Base-by-base conservation (phyloP, 2,797 vertebrate species). In the Lemur catta region DNA sequence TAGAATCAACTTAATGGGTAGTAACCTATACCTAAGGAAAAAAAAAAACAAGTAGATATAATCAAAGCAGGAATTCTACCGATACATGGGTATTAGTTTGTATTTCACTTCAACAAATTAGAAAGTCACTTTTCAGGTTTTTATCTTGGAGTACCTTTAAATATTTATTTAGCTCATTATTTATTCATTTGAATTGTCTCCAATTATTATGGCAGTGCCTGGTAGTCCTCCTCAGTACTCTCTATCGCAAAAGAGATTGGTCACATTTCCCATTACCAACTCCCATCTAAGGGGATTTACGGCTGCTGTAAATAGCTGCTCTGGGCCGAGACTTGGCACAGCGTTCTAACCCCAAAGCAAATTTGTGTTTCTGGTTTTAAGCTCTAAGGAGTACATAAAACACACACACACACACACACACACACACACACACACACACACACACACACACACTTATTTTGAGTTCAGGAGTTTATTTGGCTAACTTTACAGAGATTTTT, bases 231-330 rank as follows among this genome's bases (percentile, higher is more conserved):
- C 96, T 97, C 89, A 61, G 79, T 96, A 86, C 84, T 97, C 97
- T 91, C 95, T 28, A 88, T 87, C 86, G 46, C 96, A 98, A 76
- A 97, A 48, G 92, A 90, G 86, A 96, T n/a, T 94, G 98, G 98
- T 98, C 98, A 97, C 92, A 97, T 97, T 98, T 98, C 98, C 98
- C 98, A 98, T 91, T 97, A 97, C 97, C 96, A 98, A 71, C 89
- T 96, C 80, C 95, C 97, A 14, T 92, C 98, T 97, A 97, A 92
- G 91, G 96, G 97, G 97, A 98, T 98, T 98, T 98, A 98, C 91
- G 97, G 98, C 97, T 97, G 97, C 98, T 98, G 97, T 97, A 98
- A 98, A 98, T 97, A 97, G 96, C 95, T n/a, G 93, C 92, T 79
- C 90, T 92, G 94, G 96, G 93, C 94, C 98, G 81, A 98, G 97